Base-by-base conservation (phyloP, 2,888 invertebrate species). In the Drosophila acutilabella region DNA sequence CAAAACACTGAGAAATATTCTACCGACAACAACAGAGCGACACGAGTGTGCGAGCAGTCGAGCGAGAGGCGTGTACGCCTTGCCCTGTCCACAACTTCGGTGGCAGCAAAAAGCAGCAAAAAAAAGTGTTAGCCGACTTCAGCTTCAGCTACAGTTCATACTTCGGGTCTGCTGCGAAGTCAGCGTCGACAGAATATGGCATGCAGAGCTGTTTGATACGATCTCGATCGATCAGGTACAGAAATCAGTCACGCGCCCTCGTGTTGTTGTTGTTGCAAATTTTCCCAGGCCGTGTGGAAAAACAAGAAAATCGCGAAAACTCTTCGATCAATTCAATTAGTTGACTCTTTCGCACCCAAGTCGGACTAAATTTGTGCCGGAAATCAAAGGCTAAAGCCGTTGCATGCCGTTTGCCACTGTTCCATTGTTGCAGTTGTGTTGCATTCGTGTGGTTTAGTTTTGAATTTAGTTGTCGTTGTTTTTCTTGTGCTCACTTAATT, bases 1-100 rank as follows among this genome's bases (percentile, higher is more conserved):
- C 57, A 66, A 62, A 71, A 73, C 71, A 71, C 74, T 69, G 83
- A 81, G 78, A 86, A 84, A 90, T 82, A 89, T 90, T 89, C 90
- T 89, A 30, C 20, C 50, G 45, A 44, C 44, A 40, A 14, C 57
- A 54, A 40, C 56, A 69, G 33, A 36, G 8, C 66, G 47, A 47
- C 51, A 72, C 64, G 68, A 58, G 66, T 30, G 51, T 68, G 65
- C 71, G 41, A 62, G 54, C 51, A 16, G 30, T 16, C 45, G 65
- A 65, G 47, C 33, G 53, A 44, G 75, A 78, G 81, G 71, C 81
- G 81, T 80, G 76, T 79, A 81, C 81, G 80, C 80, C 81, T 71
- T 65, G 81, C 79, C 75, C 79, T 53, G 74, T 62, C 64, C 36
- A 45, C 61, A 33, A 60, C 64, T 52, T 47, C 68, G 65, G 48